Conservation (phyloP, 2,888 invertebrate genomes). For the Hedya salicella region DNA sequence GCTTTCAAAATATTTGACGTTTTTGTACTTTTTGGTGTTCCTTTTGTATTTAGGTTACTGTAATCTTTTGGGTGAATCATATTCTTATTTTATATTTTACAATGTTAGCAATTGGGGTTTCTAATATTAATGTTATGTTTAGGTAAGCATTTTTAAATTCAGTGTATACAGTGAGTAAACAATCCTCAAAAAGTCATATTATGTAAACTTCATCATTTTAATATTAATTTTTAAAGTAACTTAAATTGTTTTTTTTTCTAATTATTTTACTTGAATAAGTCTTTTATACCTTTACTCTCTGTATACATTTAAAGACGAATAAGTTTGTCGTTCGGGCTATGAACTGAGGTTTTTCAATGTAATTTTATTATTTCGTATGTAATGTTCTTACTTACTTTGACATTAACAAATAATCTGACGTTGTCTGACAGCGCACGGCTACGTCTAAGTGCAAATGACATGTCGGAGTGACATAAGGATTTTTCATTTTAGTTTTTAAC, state of each 20-base stretch:
- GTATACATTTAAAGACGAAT: constrained; percentile 36
- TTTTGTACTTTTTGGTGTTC: constrained; percentile 34
- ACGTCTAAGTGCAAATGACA: neutral
- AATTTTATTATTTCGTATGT: constrained; percentile 43
- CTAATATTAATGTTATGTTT: constrained; percentile 30
- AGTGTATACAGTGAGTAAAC: constrained; percentile 35
- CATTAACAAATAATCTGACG: constrained; percentile 2
- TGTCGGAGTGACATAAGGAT: constrained; percentile 1
- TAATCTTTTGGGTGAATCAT: constrained; percentile 31
- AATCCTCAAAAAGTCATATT: neutral
- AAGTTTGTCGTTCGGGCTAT: constrained; percentile 49
- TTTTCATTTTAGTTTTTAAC: constrained; percentile 50
- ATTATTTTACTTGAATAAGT: neutral
- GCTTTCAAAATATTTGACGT: constrained; percentile 32
- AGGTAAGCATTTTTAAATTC: constrained; percentile 27
- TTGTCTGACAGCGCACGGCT: constrained; percentile 12
- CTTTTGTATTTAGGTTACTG: constrained; percentile 34
- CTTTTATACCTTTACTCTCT: constrained; percentile 19
- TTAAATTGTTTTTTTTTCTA: neutral
- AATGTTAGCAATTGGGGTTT: constrained; percentile 31
- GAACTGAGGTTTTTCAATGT: constrained; percentile 48
- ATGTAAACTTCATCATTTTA: too few species aligned
- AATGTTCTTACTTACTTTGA: constrained; percentile 24
- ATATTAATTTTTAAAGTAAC: neutral
- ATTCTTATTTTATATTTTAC: constrained; percentile 37